Conservation (phyloP, 2,113 vertebrate genomes). For the Odontophorus gujanensis region DNA sequence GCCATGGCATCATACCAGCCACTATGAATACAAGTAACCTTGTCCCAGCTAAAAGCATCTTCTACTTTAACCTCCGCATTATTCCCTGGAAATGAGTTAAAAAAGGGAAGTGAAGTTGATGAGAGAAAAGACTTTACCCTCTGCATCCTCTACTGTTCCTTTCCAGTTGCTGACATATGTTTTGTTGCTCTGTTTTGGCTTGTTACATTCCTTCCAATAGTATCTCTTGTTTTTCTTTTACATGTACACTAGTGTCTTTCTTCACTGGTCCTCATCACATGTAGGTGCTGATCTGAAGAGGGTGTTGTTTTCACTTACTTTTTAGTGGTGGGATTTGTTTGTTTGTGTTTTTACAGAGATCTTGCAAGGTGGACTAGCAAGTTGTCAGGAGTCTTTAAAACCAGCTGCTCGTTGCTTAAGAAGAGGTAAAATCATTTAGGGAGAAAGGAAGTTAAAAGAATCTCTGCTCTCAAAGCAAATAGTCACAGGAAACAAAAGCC, state of each 20-base stretch:
- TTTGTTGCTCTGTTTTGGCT: neutral
- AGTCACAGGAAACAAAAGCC: neutral
- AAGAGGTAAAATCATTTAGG: neutral
- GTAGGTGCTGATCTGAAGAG: neutral
- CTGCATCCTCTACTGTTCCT: neutral
- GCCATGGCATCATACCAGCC: neutral
- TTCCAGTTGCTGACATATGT: neutral
- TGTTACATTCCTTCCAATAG: neutral
- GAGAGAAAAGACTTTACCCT: neutral
- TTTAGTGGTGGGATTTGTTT: rapidly evolving
- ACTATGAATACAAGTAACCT: neutral
- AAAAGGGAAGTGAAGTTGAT: neutral
- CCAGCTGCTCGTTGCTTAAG: neutral
- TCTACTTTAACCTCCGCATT: neutral
- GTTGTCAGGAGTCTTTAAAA: neutral
- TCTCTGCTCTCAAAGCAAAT: neutral
- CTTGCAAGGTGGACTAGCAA: neutral
- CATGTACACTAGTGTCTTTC: neutral
- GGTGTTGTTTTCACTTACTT: neutral
- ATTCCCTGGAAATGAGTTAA: neutral
- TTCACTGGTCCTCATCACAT: neutral
- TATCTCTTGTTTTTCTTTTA: neutral
- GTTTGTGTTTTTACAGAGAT: neutral
- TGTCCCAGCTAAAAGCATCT: neutral
- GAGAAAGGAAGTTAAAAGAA: neutral